Conservation (phyloP, 1,140 invertebrate genomes). For the Drosophila persimilis region DNA sequence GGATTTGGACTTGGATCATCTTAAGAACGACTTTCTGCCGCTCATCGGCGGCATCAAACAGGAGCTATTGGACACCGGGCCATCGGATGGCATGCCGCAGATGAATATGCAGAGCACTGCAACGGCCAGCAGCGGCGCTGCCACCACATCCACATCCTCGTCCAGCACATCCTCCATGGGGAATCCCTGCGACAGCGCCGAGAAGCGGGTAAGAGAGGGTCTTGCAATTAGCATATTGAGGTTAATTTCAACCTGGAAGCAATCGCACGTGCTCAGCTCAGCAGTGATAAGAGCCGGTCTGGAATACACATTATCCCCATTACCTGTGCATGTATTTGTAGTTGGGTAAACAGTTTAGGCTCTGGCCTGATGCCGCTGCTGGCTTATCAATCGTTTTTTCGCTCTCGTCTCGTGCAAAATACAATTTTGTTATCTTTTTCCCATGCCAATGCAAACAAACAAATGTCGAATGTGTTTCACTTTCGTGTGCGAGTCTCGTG, state of each 20-base stretch:
- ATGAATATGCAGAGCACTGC: slow-evolving; percentile 48
- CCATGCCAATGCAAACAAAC: slow-evolving; percentile 50
- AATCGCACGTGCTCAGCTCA: slow-evolving; percentile 33
- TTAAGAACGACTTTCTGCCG: slow-evolving; percentile 80
- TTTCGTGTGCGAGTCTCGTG: slow-evolving; percentile 73
- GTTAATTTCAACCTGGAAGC: slow-evolving; percentile 2
- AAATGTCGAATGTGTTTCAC: slow-evolving; percentile 65
- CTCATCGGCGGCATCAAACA: slow-evolving; percentile 77
- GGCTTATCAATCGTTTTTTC: slow-evolving; percentile 1
- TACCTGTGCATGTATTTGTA: neutral
- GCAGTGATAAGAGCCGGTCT: slow-evolving; percentile 19
- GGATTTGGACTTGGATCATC: slow-evolving; percentile 79
- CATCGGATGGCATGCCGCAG: slow-evolving; percentile 60
- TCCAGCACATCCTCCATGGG: slow-evolving; percentile 69
- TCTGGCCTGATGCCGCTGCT: slow-evolving; percentile 9
- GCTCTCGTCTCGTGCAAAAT: slow-evolving; percentile 39
- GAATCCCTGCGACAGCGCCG: slow-evolving; percentile 81
- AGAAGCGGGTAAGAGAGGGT: slow-evolving; percentile 73
- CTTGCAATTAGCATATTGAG: neutral
- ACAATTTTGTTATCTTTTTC: slow-evolving; percentile 53
- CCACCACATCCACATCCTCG: slow-evolving; percentile 70
- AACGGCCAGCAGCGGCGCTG: slow-evolving; percentile 39
- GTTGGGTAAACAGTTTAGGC: slow-evolving; percentile 10
- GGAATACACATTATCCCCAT: neutral
- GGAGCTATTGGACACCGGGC: slow-evolving; percentile 73